Base-by-base conservation (phyloP, 2,113 vertebrate species). In the Phrynocephalus versicolor region DNA sequence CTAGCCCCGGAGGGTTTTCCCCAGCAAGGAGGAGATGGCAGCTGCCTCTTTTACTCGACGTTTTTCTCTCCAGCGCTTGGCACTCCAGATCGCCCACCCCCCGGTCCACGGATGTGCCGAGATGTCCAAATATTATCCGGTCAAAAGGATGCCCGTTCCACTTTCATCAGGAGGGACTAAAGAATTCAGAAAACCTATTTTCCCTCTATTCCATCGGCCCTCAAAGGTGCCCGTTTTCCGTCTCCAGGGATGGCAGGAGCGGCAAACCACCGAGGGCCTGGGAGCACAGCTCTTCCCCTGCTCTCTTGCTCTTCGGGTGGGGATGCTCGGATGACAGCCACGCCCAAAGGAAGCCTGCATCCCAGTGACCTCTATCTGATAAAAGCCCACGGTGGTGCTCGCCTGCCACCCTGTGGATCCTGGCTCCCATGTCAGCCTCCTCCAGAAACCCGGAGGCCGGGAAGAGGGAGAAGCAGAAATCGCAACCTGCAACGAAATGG, bases 351-450 rank as follows among this genome's bases (percentile, higher is more conserved):
- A 85, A 58, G 72, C 4, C 23, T 21, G 30, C 35, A n/a, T 80
- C 60, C n/a, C 30, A 14, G 78, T 80, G 86, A 88, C 86, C 86
- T 88, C 77, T 64, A 73, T 25, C 12, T 30, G 57, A 41, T 58
- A 73, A 69, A 65, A 18, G 9, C 78, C 82, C 67, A 78, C n/a
- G 6, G 27, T 0, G 51, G 86, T 83, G 88, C 89, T 64, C 82
- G 85, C 69, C 87, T 80, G 92, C 92, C 91, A 16, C 84, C 91
- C 57, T 75, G 2, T 57, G 91, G 87, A 74, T 39, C 82, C 58
- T 1, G 23, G 8, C 19, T 35, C 35, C 13, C 25, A 77, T 6
- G 35, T 23, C 83, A 67, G 19, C 8, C 30, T 12, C 27, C 64
- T 67, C 64, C 25, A 12, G 25, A 25, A 27, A 67, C 25, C 14